Base-by-base conservation (phyloP, 2,797 vertebrate genomes). In the Acanthiza pusilla region DNA sequence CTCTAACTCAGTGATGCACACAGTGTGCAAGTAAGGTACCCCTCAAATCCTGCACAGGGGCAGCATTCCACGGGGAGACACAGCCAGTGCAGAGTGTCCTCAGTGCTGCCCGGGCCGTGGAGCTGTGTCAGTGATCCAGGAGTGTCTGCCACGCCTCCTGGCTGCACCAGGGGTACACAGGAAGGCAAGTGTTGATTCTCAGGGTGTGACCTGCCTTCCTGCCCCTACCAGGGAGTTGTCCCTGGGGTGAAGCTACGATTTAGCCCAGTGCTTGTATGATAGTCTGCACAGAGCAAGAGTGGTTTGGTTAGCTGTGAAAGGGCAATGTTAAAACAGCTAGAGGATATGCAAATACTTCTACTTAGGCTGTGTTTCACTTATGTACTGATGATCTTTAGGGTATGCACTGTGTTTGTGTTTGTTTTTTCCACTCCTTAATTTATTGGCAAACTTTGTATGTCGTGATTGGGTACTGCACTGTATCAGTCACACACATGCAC, bases 341-440 rank as follows among this genome's bases (percentile, higher is more conserved):
- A 94, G 85, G 80, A 93, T 90, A 77, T 92, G 85, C 94, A 93
- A 93, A 86, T 87, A 54, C 82, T 89, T 96, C 51, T 38, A 85
- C 80, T 81, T 88, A 43, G 83, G 80, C 71, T 72, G 27, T 86
- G 73, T 93, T 91, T 90, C 84, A 89, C 91, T 83, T 89, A 66
- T 15, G n/a, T 96, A 67, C 93, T 93, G 91, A 90, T 94, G 91
- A 86, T 91, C 83, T 94, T 63, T 85, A 91, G 91, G 91, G 91
- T 94, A 91, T 77, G 80, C 84, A 91, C 89, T 80, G 85, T 85
- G 68, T 92, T 96, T 80, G 85, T 85, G 68, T 92, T 96, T 94
- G 66, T 54, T 63, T 93, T 87, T 93, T 93, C 58, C 86, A 89
- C 36, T 95, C 18, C 36, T 91, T 94, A 92, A 92, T 95, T 96